These are phyloP conservation scores for Drosophila lacertosa DNA, from an alignment of 1,140 invertebrate genomes.

Conservation along the genomic window DNA sequence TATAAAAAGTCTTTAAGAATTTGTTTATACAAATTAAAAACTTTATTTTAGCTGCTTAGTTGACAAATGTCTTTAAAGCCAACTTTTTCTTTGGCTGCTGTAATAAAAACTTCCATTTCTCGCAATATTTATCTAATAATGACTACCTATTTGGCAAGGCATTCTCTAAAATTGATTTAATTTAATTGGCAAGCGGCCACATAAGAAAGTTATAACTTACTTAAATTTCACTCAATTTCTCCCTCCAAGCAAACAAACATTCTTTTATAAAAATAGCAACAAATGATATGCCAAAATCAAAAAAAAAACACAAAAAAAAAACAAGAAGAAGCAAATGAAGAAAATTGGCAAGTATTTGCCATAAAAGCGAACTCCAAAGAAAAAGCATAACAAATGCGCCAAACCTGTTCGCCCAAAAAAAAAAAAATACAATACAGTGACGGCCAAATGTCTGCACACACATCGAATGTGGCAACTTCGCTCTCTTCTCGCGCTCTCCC, in stretches of 20 bases:
- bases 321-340: slow-evolving; percentile 30
- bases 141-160: no score
- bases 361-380: slow-evolving; percentile 22
- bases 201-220: slow-evolving; percentile 2
- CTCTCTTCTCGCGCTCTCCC: slow-evolving; percentile 7
- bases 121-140: no score
- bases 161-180: background rate
- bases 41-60: no score
- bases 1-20: no score
- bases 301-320: slow-evolving; percentile 40
- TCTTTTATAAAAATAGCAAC: slow-evolving; percentile 23
- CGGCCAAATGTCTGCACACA: slow-evolving; percentile 7
- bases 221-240: slow-evolving; percentile 39
- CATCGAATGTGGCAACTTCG: slow-evolving; percentile 7
- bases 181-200: background rate
- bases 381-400: slow-evolving; percentile 75
- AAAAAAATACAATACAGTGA: slow-evolving; percentile 23
- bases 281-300: slow-evolving; percentile 31
- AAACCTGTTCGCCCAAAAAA: slow-evolving; percentile 61
- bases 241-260: background rate
- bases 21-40: no score
- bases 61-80: no score
- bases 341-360: slow-evolving; percentile 65
- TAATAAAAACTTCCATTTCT: no score
- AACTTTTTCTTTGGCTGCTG: no score